Evolutionary conservation across 2,888 invertebrate species (phyloP), one percentile per base, ranked within the genome.

Genomic region (Apodemia duryi): DNA sequence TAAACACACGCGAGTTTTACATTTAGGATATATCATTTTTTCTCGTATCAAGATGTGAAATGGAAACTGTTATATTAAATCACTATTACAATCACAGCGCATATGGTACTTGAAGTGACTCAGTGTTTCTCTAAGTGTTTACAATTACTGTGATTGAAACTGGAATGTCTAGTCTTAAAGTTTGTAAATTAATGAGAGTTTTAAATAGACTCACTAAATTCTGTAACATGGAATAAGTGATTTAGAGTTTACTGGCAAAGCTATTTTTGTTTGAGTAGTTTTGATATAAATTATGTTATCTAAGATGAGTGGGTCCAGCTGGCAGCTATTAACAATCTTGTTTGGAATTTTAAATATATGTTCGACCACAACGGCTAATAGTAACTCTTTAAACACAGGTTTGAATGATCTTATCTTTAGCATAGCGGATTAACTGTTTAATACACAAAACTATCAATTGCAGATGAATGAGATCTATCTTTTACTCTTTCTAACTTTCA

Each of bases 111-210:
- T 73, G 78, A 80, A 83, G 85, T 88, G 88, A 86, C 80, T 85
- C 83, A 86, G 87, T 89, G 88, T 79, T 83, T 78, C 74, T 80
- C 80, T 79, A 75, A 80, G 83, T 85, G 85, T 84, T 83, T 80
- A 78, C 77, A 73, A 73, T 72, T 77, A 75, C 74, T 81, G 84
- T 86, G 84, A 80, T 80, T 75, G 75, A 77, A 76, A 77, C 75
- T 76, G 83, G 80, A 84, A 83, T 87, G 84, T 81, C 77, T 74
- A 74, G 73, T 76, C 72, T 75, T 71, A 74, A 74, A 73, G 71
- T 74, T 68, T 72, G 71, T 70, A 73, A 75, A 75, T 75, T 72
- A 72, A 75, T 77, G 69, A 73, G 73, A 67, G 75, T 68, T 76
- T 78, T 73, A 80, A 84, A 83, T 83, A 85, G 82, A 80, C 75